Conservation (phyloP, 2,888 invertebrate genomes). For the Anoncus sp. region DNA sequence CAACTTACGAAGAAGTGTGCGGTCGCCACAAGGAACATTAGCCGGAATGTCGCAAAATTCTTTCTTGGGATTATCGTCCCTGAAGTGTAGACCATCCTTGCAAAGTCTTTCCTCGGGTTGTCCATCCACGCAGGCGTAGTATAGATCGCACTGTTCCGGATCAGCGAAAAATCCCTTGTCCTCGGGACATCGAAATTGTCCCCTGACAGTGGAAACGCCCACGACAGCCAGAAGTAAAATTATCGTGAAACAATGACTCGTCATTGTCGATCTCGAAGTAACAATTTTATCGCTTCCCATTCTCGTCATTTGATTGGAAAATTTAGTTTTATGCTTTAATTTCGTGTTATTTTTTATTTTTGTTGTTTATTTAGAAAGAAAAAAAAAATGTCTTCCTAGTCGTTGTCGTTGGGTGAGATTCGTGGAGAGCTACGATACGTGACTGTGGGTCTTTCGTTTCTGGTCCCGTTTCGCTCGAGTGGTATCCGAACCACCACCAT, state of each 20-base stretch:
- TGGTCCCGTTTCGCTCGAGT: constrained; percentile 78
- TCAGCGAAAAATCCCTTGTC: constrained; percentile 91
- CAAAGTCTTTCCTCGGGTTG: constrained; percentile 88
- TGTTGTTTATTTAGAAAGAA: constrained; percentile 12
- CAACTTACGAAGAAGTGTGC: constrained; percentile 90
- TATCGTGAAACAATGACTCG: constrained; percentile 34
- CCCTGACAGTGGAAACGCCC: constrained; percentile 64
- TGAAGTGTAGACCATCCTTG: constrained; percentile 91
- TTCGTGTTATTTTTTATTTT: neutral
- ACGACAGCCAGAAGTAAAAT: constrained; percentile 44
- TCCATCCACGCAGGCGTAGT: constrained; percentile 89
- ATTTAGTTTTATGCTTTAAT: constrained; percentile 7
- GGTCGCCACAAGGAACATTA: constrained; percentile 91
- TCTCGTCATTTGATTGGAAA: constrained; percentile 40
- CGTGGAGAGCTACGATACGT: constrained; percentile 71
- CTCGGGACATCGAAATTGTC: constrained; percentile 88
- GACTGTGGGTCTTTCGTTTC: constrained; percentile 71
- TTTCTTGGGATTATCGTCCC: constrained; percentile 88
- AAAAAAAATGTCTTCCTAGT: constrained; percentile 54
- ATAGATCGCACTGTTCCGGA: constrained; percentile 91
- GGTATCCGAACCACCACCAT: constrained; percentile 76
- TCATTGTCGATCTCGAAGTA: constrained; percentile 32
- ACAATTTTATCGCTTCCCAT: constrained; percentile 1
- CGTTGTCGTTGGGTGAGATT: constrained; percentile 50
- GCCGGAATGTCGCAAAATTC: constrained; percentile 91